Evolutionary conservation across 1,140 invertebrate genomes (phyloP).

Genomic region (Saxidomus purpurata): DNA sequence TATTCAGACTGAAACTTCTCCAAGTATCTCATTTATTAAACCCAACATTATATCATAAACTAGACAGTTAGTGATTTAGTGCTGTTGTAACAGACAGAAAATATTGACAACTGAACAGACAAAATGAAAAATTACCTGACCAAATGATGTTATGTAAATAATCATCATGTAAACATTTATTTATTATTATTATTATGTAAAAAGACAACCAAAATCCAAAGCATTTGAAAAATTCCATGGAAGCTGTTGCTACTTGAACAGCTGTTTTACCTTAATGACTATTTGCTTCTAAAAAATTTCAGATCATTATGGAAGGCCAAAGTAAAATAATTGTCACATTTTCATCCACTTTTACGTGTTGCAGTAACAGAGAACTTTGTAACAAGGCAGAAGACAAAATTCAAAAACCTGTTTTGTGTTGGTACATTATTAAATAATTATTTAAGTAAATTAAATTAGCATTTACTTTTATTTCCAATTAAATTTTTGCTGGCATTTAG

Average conservation of each 20-base stretch:
- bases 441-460: no score
- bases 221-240: neutral
- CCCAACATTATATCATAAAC: neutral
- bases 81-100: neutral
- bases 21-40: neutral
- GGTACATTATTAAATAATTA: no score
- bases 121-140: conserved; percentile 38
- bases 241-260: neutral
- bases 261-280: no score
- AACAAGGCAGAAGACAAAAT: no score
- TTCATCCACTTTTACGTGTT: no score
- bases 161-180: conserved; percentile 19
- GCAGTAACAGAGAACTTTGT: no score
- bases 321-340: no score
- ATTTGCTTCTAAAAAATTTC: no score
- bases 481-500: no score
- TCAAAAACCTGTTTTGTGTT: no score
- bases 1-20: neutral
- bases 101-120: conserved; percentile 7
- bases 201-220: conserved; percentile 9
- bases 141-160: conserved; percentile 5
- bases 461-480: no score
- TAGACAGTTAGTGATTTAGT: neutral
- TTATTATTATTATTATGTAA: neutral
- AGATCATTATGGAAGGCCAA: no score